Base-by-base conservation (phyloP, 2,888 invertebrate genomes). In the Ditylenchus weischeri region DNA sequence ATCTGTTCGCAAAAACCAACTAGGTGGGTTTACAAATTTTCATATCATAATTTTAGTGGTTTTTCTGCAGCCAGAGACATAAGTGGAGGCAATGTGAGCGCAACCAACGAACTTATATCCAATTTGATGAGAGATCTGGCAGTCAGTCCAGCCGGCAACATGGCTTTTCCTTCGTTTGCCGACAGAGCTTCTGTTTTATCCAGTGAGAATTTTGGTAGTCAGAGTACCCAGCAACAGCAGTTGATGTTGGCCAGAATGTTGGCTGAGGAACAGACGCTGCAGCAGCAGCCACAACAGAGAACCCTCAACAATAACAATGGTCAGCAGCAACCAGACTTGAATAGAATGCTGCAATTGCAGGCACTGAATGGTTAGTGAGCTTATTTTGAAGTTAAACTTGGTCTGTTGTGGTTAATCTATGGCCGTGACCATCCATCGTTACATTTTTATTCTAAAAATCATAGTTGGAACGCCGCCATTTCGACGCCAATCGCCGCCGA, bases 131-230 rank as follows among this genome's bases (percentile, higher is more conserved):
- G 54, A 29, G 54, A 54, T 18, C n/a, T 54, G 54, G 54, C 54
- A 54, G 54, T 54, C 23, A 54, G 23, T 54, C 54, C 54, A 23
- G 54, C 54, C 29, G 54, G 54, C 10, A 54, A 54, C 29, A 54
- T 54, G 54, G 54, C 54, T 21, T 54, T 54, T 10, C 43, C 43
- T 43, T 43, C 43, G 8, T 43, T 43, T 43, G 43, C 43, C 11
- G 43, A 43, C 43, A 43, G 43, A 43, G 43, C 43, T 13, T 54
- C 54, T 11, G 54, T 11, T 15, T 21, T 29, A 13, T 29, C 29
- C 54, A 54, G 23, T 21, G 23, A 21, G n/a, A 21, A 11, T 54
- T 54, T 54, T 18, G 54, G 54, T 13, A 10, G 23, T 23, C 54
- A 54, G 29, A 54, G 54, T 54, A 18, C 21, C n/a, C 54, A 54